Evolutionary conservation across 2,888 invertebrate genomes (phyloP).

Genomic region (Andricus quercusramuli): DNA sequence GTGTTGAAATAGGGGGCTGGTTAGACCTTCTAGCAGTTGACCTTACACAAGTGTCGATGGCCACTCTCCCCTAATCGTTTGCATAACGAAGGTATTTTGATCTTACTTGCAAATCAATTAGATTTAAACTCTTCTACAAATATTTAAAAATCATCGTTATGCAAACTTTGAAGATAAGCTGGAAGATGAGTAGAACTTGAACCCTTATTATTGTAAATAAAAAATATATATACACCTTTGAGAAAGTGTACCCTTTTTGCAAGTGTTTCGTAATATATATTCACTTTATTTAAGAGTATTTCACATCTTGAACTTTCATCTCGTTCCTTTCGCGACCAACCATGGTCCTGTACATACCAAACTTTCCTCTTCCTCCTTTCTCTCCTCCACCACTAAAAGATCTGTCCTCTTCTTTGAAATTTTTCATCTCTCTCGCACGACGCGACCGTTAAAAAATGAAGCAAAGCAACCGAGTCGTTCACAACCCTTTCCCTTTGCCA

Average conservation of each 20-base stretch:
- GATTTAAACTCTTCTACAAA: too few species aligned
- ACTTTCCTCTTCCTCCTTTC: not conserved
- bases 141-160: too few species aligned
- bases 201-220: not conserved
- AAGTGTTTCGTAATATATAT: not conserved
- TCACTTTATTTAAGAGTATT: not conserved
- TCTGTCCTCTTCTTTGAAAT: conserved; percentile 6
- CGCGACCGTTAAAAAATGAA: conserved; percentile 41
- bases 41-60: too few species aligned
- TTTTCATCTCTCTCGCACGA: conserved; percentile 20
- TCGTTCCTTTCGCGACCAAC: conserved; percentile 28
- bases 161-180: not conserved
- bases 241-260: not conserved
- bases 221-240: not conserved
- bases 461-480: conserved; percentile 16
- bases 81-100: too few species aligned
- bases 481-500: conserved; percentile 23
- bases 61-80: too few species aligned
- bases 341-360: conserved; percentile 36
- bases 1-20: too few species aligned
- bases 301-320: conserved; percentile 21
- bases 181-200: not conserved
- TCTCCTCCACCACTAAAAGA: conserved; percentile 1
- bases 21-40: too few species aligned
- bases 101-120: too few species aligned